Percentiles rank a stretch among this genome's conserved stretches.
Evolutionary conservation across 2,888 invertebrate species (phyloP).

Genomic region (Spilosoma lubricipeda): DNA sequence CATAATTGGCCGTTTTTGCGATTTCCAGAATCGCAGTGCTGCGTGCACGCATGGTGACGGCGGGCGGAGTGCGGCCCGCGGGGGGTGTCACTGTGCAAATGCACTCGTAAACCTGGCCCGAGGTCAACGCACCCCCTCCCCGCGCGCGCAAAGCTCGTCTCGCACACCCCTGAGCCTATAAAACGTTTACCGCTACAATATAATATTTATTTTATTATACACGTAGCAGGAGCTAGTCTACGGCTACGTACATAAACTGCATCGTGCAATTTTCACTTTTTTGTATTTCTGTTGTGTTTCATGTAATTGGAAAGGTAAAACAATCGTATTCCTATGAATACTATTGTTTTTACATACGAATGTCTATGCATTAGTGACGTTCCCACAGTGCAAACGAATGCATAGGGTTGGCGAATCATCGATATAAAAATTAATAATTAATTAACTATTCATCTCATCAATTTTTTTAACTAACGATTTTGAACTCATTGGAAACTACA

Average conservation of each 20-base stretch:
- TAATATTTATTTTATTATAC: constrained; percentile 72
- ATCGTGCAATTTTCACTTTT: constrained; percentile 46
- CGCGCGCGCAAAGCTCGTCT: constrained; percentile 54
- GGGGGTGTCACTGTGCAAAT: constrained; percentile 84
- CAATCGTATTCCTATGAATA: constrained; percentile 9
- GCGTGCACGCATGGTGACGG: constrained; percentile 73
- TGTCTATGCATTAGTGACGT: neutral
- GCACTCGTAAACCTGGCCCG: constrained; percentile 82
- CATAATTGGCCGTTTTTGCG: constrained; percentile 80
- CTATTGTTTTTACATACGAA: too few relatives aligned
- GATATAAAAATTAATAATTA: neutral
- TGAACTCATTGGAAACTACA: neutral
- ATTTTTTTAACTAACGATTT: neutral
- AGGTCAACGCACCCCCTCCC: constrained; percentile 78
- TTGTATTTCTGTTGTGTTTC: constrained; percentile 27
- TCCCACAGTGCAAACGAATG: neutral
- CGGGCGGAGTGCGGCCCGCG: constrained; percentile 46
- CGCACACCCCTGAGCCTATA: constrained; percentile 64
- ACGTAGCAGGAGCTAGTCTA: constrained; percentile 51
- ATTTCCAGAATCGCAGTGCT: constrained; percentile 68
- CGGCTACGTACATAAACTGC: constrained; percentile 49
- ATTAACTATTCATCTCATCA: neutral
- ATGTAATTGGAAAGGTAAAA: constrained; percentile 32
- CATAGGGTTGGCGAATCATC: neutral
- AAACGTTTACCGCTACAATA: constrained; percentile 77